Conservation (phyloP, 2,888 invertebrate species). For the Diplolepis rosae region DNA sequence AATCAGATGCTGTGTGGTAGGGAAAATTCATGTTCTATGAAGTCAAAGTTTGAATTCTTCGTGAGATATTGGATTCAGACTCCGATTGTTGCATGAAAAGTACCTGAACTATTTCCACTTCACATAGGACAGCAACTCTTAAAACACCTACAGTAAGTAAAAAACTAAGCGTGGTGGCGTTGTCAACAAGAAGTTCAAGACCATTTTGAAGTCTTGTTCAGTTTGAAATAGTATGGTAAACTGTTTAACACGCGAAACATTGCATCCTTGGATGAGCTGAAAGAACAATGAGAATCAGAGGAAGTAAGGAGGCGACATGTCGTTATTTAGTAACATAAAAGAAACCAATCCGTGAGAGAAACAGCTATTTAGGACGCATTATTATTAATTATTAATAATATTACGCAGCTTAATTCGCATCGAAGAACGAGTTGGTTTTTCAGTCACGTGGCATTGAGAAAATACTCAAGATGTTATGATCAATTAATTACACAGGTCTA, state of each 20-base stretch:
- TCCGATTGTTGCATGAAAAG: background rate
- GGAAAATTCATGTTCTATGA: background rate
- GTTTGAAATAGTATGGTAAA: background rate
- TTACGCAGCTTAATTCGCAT: background rate
- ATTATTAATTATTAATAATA: constrained; percentile 5
- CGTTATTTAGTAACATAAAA: constrained; percentile 20
- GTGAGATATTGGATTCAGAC: background rate
- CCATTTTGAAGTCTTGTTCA: background rate
- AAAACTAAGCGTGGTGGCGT: background rate
- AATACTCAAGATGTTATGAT: background rate
- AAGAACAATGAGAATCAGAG: constrained; percentile 1
- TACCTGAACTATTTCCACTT: background rate
- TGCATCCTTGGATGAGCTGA: background rate
- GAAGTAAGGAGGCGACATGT: background rate
- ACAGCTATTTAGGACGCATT: constrained; percentile 16
- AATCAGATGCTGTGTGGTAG: background rate
- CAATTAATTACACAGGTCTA: too few species aligned
- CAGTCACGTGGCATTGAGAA: background rate
- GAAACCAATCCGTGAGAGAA: constrained; percentile 19
- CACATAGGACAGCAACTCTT: background rate
- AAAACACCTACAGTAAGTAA: background rate
- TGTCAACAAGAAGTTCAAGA: background rate
- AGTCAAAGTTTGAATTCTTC: background rate
- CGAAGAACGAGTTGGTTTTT: constrained; percentile 3
- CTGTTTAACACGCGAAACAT: background rate